Evolutionary conservation across 64 coral and sea anemone genomes (phyloP).

Genomic region (Acropora yongei): DNA sequence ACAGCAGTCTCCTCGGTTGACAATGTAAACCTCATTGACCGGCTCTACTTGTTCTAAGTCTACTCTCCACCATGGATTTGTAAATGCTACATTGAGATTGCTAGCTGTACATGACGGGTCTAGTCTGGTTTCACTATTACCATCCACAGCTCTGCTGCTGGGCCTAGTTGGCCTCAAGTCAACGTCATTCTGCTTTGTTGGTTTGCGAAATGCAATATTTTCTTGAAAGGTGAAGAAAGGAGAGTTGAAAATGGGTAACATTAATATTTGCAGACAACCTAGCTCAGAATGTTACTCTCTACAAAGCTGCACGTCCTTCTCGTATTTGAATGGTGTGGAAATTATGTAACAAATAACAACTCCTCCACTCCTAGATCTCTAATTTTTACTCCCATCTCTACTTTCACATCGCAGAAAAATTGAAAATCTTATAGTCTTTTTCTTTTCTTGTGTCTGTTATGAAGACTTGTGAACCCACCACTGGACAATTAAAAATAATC

Average conservation of each 20-base stretch:
- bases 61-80: constrained; percentile 34
- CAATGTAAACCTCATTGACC: constrained; percentile 36
- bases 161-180: background rate
- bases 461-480: too few relatives aligned
- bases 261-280: background rate
- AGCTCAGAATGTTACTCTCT: too few relatives aligned
- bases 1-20: background rate
- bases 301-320: too few relatives aligned
- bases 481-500: too few relatives aligned
- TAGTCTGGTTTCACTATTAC: background rate
- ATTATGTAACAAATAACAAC: too few relatives aligned
- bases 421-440: too few relatives aligned
- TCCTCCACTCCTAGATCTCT: too few relatives aligned
- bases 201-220: constrained; percentile 15
- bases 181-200: background rate
- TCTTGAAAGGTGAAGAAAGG: background rate
- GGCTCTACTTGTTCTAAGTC: constrained; percentile 9
- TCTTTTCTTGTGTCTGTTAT: too few relatives aligned
- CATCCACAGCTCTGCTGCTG: constrained; percentile 4
- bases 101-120: background rate
- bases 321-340: too few relatives aligned
- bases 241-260: too few relatives aligned
- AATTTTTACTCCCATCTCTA: too few relatives aligned
- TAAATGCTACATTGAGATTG: background rate
- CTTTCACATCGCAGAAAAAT: too few relatives aligned